Conservation (phyloP, 2,888 invertebrate genomes). For the Drosophila multiciliata region DNA sequence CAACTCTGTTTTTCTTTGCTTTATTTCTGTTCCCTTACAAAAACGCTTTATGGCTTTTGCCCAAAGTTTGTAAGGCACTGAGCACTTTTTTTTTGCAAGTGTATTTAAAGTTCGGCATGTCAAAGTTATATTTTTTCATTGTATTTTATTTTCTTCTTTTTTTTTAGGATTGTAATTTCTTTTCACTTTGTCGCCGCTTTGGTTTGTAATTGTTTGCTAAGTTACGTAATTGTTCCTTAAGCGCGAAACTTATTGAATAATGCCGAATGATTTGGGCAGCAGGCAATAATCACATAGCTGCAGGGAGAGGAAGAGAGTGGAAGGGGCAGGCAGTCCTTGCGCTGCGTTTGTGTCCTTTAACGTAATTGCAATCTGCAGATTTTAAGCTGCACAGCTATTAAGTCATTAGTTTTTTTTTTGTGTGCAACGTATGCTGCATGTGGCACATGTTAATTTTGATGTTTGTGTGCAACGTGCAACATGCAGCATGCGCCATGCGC, state of each 20-base stretch:
- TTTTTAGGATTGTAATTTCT: slow-evolving; percentile 31
- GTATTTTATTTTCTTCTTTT: background rate
- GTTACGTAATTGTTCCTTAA: slow-evolving; percentile 71
- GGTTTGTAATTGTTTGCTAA: slow-evolving; percentile 71
- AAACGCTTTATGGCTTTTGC: background rate
- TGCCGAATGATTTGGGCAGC: slow-evolving; percentile 52
- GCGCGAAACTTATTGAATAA: slow-evolving; percentile 70
- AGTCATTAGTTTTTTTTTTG: slow-evolving; percentile 76
- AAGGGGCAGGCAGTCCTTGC: slow-evolving; percentile 16
- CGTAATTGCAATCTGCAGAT: slow-evolving; percentile 51
- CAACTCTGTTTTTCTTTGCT: slow-evolving; percentile 27
- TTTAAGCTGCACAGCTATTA: slow-evolving; percentile 70
- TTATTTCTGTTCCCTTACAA: background rate
- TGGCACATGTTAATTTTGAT: slow-evolving; percentile 62
- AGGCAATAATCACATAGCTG: slow-evolving; percentile 29
- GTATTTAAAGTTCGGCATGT: background rate
- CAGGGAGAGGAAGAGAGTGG: background rate
- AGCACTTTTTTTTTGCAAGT: background rate
- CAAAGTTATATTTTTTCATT: background rate
- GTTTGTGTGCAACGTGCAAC: slow-evolving; percentile 16
- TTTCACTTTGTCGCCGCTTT: slow-evolving; percentile 55
- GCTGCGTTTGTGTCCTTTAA: slow-evolving; percentile 16
- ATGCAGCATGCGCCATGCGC: background rate
- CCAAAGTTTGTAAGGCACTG: background rate
- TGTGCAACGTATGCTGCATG: slow-evolving; percentile 58